These are phyloP conservation scores for Ericerus pela DNA, from an alignment of 1,140 invertebrate genomes.

Conservation along the genomic window DNA sequence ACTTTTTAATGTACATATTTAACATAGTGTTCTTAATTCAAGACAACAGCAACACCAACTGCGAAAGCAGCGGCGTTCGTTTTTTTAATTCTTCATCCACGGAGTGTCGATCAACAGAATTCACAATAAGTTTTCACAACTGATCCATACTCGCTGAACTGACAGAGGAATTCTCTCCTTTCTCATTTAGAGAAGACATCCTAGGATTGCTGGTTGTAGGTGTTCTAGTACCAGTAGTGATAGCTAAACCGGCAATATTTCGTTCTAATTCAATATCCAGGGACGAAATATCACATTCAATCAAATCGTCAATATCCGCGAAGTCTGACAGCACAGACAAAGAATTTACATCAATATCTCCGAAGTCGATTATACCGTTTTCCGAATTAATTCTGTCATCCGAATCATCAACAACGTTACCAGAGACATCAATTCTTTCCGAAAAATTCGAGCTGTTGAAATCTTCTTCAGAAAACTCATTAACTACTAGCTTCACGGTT, in stretches of 20 bases:
- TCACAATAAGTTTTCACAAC: no score
- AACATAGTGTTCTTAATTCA: no score
- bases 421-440: background rate
- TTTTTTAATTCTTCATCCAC: no score
- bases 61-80: no score
- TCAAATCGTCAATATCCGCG: background rate
- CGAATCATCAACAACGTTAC: background rate
- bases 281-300: background rate
- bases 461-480: background rate
- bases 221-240: no score
- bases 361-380: background rate
- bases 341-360: background rate
- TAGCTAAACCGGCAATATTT: background rate
- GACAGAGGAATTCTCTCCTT: no score
- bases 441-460: background rate
- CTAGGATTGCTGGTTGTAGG: no score
- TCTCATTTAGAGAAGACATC: no score
- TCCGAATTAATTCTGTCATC: background rate
- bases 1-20: no score
- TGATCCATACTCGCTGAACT: no score
- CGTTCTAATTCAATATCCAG: slow-evolving; percentile 5
- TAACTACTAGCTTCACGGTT: background rate
- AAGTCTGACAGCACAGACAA: background rate
- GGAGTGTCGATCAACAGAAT: no score
- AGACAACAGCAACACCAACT: no score